Base-by-base conservation (phyloP, 2,797 vertebrate genomes). In the Miichthys miiuy region DNA sequence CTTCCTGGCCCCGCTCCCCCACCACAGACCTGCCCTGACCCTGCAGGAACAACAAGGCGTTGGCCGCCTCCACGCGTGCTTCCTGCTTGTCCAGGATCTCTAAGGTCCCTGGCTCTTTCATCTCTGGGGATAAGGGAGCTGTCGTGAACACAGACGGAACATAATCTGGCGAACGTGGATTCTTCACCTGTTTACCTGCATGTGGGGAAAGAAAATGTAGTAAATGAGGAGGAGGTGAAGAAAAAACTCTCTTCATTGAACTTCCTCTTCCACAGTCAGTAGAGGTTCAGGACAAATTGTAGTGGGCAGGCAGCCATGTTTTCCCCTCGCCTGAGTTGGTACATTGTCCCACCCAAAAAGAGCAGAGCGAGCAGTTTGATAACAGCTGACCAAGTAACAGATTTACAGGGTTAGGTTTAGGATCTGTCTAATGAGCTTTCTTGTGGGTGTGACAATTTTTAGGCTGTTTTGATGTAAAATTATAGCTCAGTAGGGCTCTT, bases 151-250 rank as follows among this genome's bases (percentile, higher is more conserved):
- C 91, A 20, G 95, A 95, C 2, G 95, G 94, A 73, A 95, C 93
- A 86, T 94, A 96, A 81, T 96, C 94, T 48, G 94, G 92, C 0
- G 94, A 95, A 68, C 93, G 89, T 0, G 94, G 95, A 81, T 95
- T 96, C 92, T 95, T 95, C 77, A 95, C 94, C 87, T 96, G 95
- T 91, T 95, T 95, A 90, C 94, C 94, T 95, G 87, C 23, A 77
- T 14, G 74, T 18, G 14, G 60, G 65, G 3, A 65, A 54, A 69
- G 34, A 67, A 18, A n/a, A 71, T 23, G 30, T 9, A 38, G 67
- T 58, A 50, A 51, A 62, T 11, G 2, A 18, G 13, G 21, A 72
- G 12, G 17, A 21, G 51, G 13, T 27, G 18, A 46, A 61, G 62
- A 62, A 54, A 1, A 5, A 5, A 7, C 21, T 51, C 47, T 48